Percentiles rank a stretch among this genome's conserved stretches.
These are phyloP conservation scores for Bergia puertoricense DNA, from an alignment of 92 coral and sea anemone species.

Conservation along the genomic window DNA sequence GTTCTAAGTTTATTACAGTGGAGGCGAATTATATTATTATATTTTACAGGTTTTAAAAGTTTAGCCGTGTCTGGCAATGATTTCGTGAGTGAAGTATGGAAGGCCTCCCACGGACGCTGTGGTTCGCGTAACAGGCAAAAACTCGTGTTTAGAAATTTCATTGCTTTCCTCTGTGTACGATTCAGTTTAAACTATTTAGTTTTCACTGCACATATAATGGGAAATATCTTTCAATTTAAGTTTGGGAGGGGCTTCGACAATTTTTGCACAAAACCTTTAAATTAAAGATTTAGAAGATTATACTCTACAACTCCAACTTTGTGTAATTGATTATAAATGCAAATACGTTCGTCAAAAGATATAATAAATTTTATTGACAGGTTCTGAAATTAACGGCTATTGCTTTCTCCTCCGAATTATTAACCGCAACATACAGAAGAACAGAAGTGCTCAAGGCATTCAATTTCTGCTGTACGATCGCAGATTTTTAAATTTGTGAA, in stretches of 20 bases:
- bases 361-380: slow-evolving; percentile 16
- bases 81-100: neutral
- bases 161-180: neutral
- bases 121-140: neutral
- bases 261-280: neutral
- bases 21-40: neutral
- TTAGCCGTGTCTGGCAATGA: neutral
- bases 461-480: slow-evolving; percentile 1
- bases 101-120: neutral
- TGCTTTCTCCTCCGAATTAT: neutral
- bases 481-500: neutral
- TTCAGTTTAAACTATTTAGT: neutral
- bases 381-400: neutral
- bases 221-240: neutral
- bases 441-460: neutral
- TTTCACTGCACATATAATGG: neutral
- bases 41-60: neutral
- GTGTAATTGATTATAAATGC: slow-evolving; percentile 27
- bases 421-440: neutral
- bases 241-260: neutral
- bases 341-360: slow-evolving; percentile 2
- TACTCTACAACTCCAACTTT: neutral
- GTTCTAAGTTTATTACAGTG: neutral
- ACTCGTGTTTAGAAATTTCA: neutral
- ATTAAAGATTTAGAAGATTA: neutral